Conservation (phyloP, 1,140 invertebrate genomes). For the Macrobrachium rosenbergii region DNA sequence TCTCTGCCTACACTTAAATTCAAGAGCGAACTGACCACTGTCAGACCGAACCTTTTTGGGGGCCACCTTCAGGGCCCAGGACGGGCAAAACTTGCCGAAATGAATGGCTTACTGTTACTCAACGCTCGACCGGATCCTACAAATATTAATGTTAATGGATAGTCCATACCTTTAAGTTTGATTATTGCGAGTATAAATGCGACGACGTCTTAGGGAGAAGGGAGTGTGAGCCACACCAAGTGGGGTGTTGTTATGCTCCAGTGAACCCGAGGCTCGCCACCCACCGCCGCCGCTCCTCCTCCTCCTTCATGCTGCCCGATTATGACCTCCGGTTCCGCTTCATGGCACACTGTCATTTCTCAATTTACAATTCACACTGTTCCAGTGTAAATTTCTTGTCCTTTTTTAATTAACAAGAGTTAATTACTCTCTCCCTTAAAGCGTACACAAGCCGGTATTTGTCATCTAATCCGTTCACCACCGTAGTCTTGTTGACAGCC, state of each 20-base stretch:
- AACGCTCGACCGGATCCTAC: neutral
- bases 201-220: conserved; percentile 31
- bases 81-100: neutral
- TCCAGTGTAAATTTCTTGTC: neutral
- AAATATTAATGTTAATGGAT: neutral
- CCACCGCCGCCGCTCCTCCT: neutral
- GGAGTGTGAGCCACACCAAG: conserved; percentile 35
- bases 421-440: too few relatives aligned
- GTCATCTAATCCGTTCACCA: too few relatives aligned
- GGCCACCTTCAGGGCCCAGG: neutral
- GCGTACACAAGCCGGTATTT: too few relatives aligned
- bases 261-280: conserved; percentile 61
- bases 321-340: conserved; percentile 66
- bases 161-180: conserved; percentile 35
- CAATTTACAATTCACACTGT: neutral
- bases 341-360: conserved; percentile 65
- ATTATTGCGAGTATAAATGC: conserved; percentile 18
- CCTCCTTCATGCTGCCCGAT: conserved; percentile 61
- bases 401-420: neutral
- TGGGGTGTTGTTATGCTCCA: conserved; percentile 61
- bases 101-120: neutral
- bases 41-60: conserved; percentile 6
- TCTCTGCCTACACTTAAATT: conserved; percentile 44
- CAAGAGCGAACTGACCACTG: conserved; percentile 41
- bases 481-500: too few relatives aligned